Conservation (phyloP, 2,888 invertebrate species). For the Chelonus formosanus region DNA sequence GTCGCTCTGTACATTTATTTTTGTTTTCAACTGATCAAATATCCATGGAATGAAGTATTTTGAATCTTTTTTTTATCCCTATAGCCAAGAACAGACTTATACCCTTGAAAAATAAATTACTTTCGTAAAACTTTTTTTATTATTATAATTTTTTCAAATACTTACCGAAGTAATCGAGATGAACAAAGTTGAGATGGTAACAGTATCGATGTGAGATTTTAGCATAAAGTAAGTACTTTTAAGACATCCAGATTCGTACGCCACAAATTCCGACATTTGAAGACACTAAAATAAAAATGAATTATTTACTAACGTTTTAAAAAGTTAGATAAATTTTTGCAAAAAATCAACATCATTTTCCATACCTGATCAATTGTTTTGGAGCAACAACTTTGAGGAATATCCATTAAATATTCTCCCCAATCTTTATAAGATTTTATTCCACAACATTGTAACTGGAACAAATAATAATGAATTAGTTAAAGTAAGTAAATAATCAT, state of each 20-base stretch:
- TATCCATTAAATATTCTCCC: conserved; percentile 42
- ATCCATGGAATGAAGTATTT: conserved; percentile 35
- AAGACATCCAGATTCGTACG: conserved; percentile 51
- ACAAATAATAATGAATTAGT: background rate
- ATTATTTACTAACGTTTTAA: background rate
- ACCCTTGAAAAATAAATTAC: conserved; percentile 33
- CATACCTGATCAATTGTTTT: conserved; percentile 45
- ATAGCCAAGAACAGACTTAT: conserved; percentile 44
- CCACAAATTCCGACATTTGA: conserved; percentile 45
- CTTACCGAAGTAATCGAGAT: conserved; percentile 47
- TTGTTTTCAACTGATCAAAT: conserved; percentile 25
- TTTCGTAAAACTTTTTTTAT: background rate
- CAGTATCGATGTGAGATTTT: conserved; percentile 50
- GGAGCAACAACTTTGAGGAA: conserved; percentile 53
- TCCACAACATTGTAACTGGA: conserved; percentile 52
- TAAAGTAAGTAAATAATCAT: background rate
- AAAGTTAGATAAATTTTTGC: background rate
- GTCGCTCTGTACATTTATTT: conserved; percentile 39
- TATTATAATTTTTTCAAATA: background rate
- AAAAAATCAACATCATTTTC: conserved; percentile 8
- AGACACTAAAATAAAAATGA: conserved; percentile 43
- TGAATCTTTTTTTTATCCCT: conserved; percentile 44
- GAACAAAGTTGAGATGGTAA: conserved; percentile 45
- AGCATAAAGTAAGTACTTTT: conserved; percentile 45
- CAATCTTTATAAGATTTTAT: conserved; percentile 51